Conservation (phyloP, 2,113 vertebrate genomes). For the Canis aureus region DNA sequence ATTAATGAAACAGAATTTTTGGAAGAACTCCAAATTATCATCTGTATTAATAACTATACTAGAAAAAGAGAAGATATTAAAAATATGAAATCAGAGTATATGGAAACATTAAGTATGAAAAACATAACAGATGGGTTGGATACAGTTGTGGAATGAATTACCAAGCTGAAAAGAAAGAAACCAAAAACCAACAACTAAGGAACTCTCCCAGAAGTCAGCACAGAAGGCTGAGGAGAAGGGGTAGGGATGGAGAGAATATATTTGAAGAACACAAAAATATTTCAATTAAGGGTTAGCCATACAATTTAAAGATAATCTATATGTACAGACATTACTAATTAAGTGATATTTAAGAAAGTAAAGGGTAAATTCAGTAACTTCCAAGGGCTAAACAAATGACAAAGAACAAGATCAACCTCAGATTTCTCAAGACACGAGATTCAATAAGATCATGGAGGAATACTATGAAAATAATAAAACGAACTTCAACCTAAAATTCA, state of each 20-base stretch:
- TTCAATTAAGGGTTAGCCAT: conserved; percentile 12
- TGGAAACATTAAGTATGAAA: conserved; percentile 41
- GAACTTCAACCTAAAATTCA: not conserved
- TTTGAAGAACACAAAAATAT: not conserved
- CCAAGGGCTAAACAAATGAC: conserved; percentile 32
- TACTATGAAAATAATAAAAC: not conserved
- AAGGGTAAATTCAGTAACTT: conserved; percentile 47
- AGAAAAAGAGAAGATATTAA: not conserved
- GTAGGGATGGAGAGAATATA: not conserved
- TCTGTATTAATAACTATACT: not conserved
- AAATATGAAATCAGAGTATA: not conserved
- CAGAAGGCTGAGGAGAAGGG: not conserved
- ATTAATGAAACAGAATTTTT: conserved; percentile 38
- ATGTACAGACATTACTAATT: not conserved
- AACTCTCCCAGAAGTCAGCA: not conserved
- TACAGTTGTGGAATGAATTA: not conserved
- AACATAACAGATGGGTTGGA: not conserved
- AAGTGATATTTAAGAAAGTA: conserved; percentile 18
- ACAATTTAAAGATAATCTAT: not conserved
- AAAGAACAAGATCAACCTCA: conserved; percentile 3
- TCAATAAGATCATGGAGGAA: not conserved
- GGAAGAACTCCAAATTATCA: conserved; percentile 31
- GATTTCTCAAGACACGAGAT: conserved; percentile 20
- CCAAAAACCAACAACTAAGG: not conserved
- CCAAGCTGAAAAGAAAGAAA: not conserved